Base-by-base conservation (phyloP, 2,113 vertebrate genomes). In the zebrafish (Danio rerio) region DNA sequence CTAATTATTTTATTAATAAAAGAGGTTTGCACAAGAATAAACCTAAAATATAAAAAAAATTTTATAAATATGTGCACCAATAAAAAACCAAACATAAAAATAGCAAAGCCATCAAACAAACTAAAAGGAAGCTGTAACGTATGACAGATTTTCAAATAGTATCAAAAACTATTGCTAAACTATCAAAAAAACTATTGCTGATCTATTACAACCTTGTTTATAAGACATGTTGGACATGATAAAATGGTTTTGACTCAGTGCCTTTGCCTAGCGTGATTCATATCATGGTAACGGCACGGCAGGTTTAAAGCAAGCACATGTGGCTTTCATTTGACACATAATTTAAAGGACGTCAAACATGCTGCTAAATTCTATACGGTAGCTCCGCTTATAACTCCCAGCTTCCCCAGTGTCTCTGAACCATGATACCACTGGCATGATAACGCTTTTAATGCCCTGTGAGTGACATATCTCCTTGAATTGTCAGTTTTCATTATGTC, bases 311-410 rank as follows among this genome's bases (percentile, higher is more conserved):
- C 49, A 18, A 56, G 70, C 77, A 69, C 52, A 75, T 42, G 20
- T 52, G 65, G 83, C 18, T 42, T 56, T 65, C 40, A 66, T 70
- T 61, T 78, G 78, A 78, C 81, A 49, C 50, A 71, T 78, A 59
- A 68, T 78, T 87, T 55, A 73, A 58, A 31, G 75, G 18, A 72
- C n/a, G 50, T 20, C 74, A 66, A 66, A 84, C 62, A 58, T 63
- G 61, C 59, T 78, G 71, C 55, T 69, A 59, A 78, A 71, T 71
- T 65, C 73, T 56, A 55, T 20, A 70, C 21, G 10, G 52, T 79
- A 55, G 59, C 68, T 65, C 13, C 6, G n/a, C 13, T 21, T 75
- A 18, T 20, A 74, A 68, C 83, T 69, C 16, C 69, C 47, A 50
- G 74, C 43, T 63, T 62, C 45, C 47, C 69, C 10, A 9, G 21